phyloP scores from a whole-genome alignment of 2,113 vertebrate species.

The Tylochromis polylepis region DNA sequence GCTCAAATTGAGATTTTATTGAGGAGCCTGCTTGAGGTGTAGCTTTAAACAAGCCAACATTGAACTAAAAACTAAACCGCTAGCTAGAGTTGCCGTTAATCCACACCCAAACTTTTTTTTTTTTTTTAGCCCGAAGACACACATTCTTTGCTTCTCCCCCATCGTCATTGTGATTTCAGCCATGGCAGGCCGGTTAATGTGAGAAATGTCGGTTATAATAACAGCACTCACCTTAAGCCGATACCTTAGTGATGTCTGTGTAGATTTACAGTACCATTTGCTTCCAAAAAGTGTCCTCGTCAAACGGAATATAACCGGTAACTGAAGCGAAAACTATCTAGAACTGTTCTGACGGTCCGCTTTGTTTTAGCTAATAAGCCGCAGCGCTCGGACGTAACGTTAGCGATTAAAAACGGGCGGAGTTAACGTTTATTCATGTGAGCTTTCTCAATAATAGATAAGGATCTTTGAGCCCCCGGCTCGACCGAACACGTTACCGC shows the following conservation, averaged over 20 bases:
- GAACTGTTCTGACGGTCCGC: neutral
- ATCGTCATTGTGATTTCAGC: neutral
- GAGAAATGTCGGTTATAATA: neutral
- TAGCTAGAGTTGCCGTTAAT: neutral
- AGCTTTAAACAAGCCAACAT: neutral
- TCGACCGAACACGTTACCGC: constrained; percentile 3
- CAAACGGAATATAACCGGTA: neutral
- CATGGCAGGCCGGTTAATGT: neutral
- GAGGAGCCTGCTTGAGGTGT: neutral
- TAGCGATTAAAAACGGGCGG: neutral
- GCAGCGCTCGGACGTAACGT: neutral
- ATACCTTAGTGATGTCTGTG: neutral
- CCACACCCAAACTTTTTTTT: constrained; percentile 52
- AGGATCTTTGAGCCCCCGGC: neutral
- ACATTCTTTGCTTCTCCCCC: constrained; percentile 11
- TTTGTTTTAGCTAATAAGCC: constrained; percentile 19
- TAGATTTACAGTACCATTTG: constrained; percentile 21
- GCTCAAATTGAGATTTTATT: neutral
- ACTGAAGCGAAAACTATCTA: neutral
- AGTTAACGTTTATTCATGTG: neutral
- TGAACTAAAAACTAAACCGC: neutral
- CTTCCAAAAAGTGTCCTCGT: neutral
- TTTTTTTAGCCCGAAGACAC: constrained; percentile 10
- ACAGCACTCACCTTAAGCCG: constrained; percentile 25
- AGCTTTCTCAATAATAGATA: neutral